phyloP scores from a whole-genome alignment of 2,888 invertebrate genomes.

The Drosophila emarginata region DNA sequence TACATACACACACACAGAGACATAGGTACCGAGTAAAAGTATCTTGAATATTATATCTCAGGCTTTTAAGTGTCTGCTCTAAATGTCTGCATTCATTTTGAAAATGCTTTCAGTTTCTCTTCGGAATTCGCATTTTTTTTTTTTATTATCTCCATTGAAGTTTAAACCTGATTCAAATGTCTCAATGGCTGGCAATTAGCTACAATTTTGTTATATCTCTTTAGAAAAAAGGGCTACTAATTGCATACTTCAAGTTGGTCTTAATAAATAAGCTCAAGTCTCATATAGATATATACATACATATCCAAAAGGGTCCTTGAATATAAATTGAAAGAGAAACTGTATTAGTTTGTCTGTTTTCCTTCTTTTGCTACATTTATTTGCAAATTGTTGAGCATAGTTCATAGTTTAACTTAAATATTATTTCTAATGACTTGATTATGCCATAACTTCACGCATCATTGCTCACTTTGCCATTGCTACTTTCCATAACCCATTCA shows the following conservation, averaged over 20 bases:
- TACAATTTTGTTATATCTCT: slow-evolving; percentile 49
- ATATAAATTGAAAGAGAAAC: not conserved
- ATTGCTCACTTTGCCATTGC: not conserved
- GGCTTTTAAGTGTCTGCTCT: slow-evolving; percentile 20
- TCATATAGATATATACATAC: slow-evolving; percentile 13
- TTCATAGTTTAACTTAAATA: not conserved
- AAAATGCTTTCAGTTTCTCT: slow-evolving; percentile 11
- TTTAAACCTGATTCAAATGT: slow-evolving; percentile 45
- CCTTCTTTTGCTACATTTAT: not conserved
- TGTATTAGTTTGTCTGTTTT: not conserved
- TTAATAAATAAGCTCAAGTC: slow-evolving; percentile 31
- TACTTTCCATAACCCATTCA: slow-evolving; percentile 13
- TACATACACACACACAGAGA: not conserved
- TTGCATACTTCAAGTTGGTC: slow-evolving; percentile 56
- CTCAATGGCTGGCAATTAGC: slow-evolving; percentile 72
- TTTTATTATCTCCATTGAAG: slow-evolving; percentile 48
- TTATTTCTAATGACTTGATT: not conserved
- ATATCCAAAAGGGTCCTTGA: slow-evolving; percentile 1
- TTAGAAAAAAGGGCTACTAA: slow-evolving; percentile 59
- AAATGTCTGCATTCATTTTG: slow-evolving; percentile 29
- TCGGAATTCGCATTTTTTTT: slow-evolving; percentile 12
- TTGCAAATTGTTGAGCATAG: not conserved
- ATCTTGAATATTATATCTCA: slow-evolving; percentile 48
- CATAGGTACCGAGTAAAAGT: not conserved
- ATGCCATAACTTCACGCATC: slow-evolving; percentile 7